A percentile compares a stretch with the other conserved stretches of the same genome.
phyloP scores from a whole-genome alignment of 2,113 vertebrate species.

The Ciconia maguari region DNA sequence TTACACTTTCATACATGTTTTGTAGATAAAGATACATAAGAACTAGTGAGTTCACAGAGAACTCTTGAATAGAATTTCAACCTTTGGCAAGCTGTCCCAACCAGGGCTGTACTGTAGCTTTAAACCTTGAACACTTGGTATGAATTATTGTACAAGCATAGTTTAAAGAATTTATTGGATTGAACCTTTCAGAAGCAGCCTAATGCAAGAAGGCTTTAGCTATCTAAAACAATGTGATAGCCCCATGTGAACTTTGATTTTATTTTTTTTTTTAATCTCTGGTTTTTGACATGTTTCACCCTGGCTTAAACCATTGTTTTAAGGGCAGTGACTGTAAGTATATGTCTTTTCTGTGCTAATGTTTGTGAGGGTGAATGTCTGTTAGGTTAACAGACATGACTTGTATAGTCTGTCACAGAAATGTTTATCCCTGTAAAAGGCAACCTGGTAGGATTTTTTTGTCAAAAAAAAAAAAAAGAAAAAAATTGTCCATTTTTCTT shows the following conservation, averaged over 20 bases:
- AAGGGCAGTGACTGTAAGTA: not conserved
- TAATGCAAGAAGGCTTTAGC: not conserved
- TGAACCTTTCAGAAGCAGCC: not conserved
- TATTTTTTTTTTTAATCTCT: not conserved
- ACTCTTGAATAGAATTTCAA: not conserved
- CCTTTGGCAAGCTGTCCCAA: not conserved
- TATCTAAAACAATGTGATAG: not conserved
- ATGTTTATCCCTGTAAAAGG: not conserved
- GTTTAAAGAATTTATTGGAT: not conserved
- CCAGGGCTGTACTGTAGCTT: not conserved
- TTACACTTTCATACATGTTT: rapidly evolving
- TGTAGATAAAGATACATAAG: rapidly evolving
- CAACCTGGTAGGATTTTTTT: not conserved
- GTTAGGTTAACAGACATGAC: not conserved
- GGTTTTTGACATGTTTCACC: not conserved
- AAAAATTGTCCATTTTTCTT: not conserved
- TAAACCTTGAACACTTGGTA: not conserved
- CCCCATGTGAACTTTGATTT: not conserved
- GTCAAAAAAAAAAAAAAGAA: not conserved
- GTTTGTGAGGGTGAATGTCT: not conserved
- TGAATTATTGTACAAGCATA: not conserved
- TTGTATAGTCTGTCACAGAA: not conserved
- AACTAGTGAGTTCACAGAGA: not conserved
- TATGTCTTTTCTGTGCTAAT: not conserved
- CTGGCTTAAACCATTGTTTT: not conserved